These are phyloP conservation scores for human DNA, from an alignment of 2,113 vertebrate genomes.

Conservation along the genomic window DNA sequence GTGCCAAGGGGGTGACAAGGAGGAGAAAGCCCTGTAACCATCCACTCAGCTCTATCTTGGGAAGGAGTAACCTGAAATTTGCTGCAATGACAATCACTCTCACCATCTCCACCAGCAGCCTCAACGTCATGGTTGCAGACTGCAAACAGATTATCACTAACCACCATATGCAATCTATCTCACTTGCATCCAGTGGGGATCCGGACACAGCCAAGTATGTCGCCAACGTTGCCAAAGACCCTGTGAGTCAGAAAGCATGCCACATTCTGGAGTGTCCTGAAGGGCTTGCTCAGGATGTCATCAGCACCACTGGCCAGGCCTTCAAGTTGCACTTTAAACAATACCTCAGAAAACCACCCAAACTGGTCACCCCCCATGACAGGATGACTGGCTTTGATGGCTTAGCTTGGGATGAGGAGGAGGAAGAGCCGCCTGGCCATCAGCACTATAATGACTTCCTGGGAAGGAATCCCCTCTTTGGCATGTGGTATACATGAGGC, in stretches of 20 bases:
- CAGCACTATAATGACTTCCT: conserved; percentile 99
- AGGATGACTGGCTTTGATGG: conserved; percentile 98
- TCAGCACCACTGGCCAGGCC: conserved; percentile 98
- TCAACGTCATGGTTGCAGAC: conserved; percentile 97
- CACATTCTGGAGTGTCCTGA: conserved; percentile 97
- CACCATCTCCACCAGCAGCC: conserved; percentile 98
- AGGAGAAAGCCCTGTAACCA: conserved; percentile 96
- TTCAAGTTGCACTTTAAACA: conserved; percentile 98
- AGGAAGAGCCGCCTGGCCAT: conserved; percentile 91
- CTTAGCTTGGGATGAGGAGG: conserved; percentile 97
- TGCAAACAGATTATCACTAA: conserved; percentile 99
- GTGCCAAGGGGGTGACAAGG: conserved; percentile 94
- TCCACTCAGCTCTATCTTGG: conserved; percentile 93
- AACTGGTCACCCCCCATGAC: conserved; percentile 96
- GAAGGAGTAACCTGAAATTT: conserved; percentile 98
- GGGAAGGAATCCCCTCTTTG: conserved; percentile 97
- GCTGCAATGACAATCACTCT: conserved; percentile 97
- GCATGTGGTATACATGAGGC: conserved; percentile 94
- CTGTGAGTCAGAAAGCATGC: conserved; percentile 98
- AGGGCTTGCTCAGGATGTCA: conserved; percentile 97
- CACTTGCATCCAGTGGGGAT: conserved; percentile 96
- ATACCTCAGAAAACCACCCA: conserved; percentile 98
- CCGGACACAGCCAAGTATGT: conserved; percentile 90
- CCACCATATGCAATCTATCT: conserved; percentile 98
- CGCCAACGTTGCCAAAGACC: conserved; percentile 97